Conservation (phyloP, 2,113 vertebrate genomes). For the Menura novaehollandiae region DNA sequence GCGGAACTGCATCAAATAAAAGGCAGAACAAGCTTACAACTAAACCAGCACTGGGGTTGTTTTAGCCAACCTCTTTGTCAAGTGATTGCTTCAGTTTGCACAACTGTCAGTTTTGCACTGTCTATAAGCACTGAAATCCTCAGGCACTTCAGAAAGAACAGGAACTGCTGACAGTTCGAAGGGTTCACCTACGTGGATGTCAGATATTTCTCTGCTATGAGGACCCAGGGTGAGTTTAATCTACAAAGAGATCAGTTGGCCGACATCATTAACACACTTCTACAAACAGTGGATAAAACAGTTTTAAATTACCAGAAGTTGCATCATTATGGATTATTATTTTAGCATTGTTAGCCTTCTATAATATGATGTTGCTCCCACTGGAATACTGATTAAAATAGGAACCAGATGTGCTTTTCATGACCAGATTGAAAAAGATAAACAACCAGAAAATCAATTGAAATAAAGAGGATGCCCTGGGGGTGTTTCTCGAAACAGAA, state of each 20-base stretch:
- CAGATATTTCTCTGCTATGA: conserved; percentile 25
- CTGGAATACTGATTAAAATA: conserved; percentile 77
- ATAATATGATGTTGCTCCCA: conserved; percentile 76
- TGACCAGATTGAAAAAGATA: conserved; percentile 72
- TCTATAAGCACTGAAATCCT: neutral
- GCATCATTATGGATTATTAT: conserved; percentile 76
- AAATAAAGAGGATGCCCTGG: conserved; percentile 67
- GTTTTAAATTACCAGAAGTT: conserved; percentile 75
- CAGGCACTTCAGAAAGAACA: neutral
- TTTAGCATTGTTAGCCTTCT: conserved; percentile 76
- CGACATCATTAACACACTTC: conserved; percentile 62
- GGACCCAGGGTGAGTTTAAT: conserved; percentile 41
- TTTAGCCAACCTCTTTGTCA: neutral
- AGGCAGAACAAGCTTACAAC: neutral
- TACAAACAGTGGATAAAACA: conserved; percentile 70
- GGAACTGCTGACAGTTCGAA: neutral
- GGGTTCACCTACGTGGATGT: neutral
- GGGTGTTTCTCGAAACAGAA: conserved; percentile 54
- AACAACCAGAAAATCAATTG: conserved; percentile 75
- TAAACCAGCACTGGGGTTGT: neutral
- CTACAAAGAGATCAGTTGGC: conserved; percentile 54
- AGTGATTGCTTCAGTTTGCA: neutral
- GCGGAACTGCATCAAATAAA: neutral
- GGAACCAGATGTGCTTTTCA: conserved; percentile 79
- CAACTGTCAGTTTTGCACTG: neutral